Base-by-base conservation (phyloP, 2,797 vertebrate genomes). In the Remorina albescens region DNA sequence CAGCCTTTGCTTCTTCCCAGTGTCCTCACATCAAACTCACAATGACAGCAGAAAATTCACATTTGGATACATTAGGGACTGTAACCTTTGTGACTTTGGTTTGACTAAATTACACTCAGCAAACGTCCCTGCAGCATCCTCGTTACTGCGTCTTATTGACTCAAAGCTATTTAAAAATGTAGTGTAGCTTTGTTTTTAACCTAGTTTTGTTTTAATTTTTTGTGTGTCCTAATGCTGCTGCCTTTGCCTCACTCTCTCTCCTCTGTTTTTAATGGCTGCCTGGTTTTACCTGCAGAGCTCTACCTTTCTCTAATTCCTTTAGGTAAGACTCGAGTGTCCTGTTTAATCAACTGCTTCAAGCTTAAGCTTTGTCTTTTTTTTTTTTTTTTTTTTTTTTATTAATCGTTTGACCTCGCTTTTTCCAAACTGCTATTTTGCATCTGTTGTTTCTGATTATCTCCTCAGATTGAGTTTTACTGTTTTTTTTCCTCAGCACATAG, bases 271-370 rank as follows among this genome's bases (percentile, higher is more conserved):
- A 83, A 83, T 89, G 66, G 95, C 95, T 96, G 95, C 94, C 74
- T 2, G 88, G 41, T 88, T 93, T 89, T 89, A 82, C 78, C 90
- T 67, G 73, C 95, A 99, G 97, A 96, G 96, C 96, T 89, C 97
- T 98, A 30, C 97, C 98, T 81, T 97, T 99, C 93, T 97, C 97
- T 71, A 96, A 96, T 84, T 98, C 98, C 84, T 96, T 99, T 97
- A 96, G 98, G 98, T 99, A 98, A 98, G 98, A 90, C 62, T 58
- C 67, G 85, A 78, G 11, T 13, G 54, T 76, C 58, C 68, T 18
- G 11, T 54, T 12, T 34, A 18, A 44, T 1, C 44, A 50, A 8
- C 2, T 8, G 6, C 36, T 1, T 7, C 2, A 25, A 68, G 42
- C 42, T 58, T 47, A 11, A 64, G 65, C 75, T 67, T 55, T 76